phyloP scores from a whole-genome alignment of 1,140 invertebrate genomes.

The Lanistes nyassanus region DNA sequence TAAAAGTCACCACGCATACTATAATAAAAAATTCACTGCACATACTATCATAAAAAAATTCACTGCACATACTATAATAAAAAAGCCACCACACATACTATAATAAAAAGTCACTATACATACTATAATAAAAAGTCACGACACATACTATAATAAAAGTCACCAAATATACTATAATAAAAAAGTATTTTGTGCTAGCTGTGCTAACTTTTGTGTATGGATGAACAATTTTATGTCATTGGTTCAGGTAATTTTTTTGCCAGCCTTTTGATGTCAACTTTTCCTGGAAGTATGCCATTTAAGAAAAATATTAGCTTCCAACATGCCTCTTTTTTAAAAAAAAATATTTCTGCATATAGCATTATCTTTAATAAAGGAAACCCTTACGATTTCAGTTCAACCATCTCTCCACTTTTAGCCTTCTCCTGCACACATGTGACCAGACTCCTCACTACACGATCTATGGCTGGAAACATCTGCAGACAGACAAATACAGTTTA shows the following conservation, averaged over 20 bases:
- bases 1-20: too few species aligned
- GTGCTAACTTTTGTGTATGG: too few species aligned
- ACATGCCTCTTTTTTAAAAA: not conserved
- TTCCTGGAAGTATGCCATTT: too few species aligned
- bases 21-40: not conserved
- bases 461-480: conserved; percentile 21
- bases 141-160: too few species aligned
- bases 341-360: not conserved
- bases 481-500: not conserved
- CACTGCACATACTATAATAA: not conserved
- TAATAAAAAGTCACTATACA: not conserved
- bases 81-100: not conserved
- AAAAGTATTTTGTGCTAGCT: too few species aligned
- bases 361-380: not conserved
- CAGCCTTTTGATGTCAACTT: too few species aligned
- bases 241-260: too few species aligned
- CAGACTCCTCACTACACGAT: conserved; percentile 13
- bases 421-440: conserved; percentile 9
- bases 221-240: too few species aligned
- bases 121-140: too few species aligned
- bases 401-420: conserved; percentile 12
- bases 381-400: conserved; percentile 28
- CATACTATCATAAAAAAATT: not conserved
- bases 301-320: not conserved
- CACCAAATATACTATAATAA: too few species aligned